These are phyloP conservation scores for Thryonomys swinderianus DNA, from an alignment of 2,113 vertebrate species.

Conservation along the genomic window DNA sequence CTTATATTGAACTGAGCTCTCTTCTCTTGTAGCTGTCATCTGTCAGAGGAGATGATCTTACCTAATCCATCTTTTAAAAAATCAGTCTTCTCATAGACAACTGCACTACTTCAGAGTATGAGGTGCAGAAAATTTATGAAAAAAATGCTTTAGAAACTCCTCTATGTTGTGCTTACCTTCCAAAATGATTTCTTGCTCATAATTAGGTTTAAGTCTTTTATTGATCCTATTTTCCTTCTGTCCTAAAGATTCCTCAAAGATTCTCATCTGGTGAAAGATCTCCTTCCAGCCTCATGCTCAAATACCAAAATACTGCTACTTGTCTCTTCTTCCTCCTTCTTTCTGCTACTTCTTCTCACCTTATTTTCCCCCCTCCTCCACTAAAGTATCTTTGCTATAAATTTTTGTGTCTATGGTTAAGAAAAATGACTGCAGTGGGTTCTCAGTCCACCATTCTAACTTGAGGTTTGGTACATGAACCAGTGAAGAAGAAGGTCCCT, in stretches of 20 bases:
- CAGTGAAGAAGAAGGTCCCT: background rate
- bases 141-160: background rate
- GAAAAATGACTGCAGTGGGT: background rate
- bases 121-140: background rate
- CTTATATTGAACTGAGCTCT: background rate
- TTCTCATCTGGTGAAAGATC: background rate
- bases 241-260: background rate
- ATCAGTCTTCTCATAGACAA: background rate
- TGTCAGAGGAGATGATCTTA: background rate
- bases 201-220: background rate
- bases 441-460: background rate
- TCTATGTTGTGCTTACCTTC: background rate
- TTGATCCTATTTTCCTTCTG: background rate
- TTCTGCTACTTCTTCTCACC: background rate
- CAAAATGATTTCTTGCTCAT: background rate
- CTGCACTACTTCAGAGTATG: background rate
- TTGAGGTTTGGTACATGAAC: background rate
- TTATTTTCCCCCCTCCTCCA: background rate
- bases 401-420: background rate
- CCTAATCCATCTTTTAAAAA: background rate
- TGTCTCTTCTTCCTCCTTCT: background rate
- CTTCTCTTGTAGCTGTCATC: background rate
- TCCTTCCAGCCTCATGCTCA: rapidly evolving
- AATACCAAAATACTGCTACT: background rate
- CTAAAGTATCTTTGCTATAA: background rate